phyloP scores from a whole-genome alignment of 2,888 invertebrate species.

The Campaea margaritaria region DNA sequence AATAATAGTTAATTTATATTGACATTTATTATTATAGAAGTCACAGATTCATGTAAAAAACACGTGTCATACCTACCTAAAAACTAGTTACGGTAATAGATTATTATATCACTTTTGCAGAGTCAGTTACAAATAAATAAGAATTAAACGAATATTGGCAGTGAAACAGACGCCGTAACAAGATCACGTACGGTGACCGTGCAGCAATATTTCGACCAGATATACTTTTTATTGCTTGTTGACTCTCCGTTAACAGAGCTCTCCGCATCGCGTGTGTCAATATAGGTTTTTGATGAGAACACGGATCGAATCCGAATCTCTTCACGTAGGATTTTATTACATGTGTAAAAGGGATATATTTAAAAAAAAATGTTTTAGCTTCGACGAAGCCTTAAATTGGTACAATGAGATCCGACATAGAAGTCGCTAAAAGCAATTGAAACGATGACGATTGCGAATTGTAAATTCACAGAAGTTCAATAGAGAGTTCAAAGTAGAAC shows the following conservation, averaged over 20 bases:
- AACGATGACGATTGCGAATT: not conserved
- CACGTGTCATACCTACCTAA: too few relatives aligned
- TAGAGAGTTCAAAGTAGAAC: not conserved
- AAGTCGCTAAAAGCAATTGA: not conserved
- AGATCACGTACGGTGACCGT: slow-evolving; percentile 59
- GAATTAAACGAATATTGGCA: slow-evolving; percentile 44
- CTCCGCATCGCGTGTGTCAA: slow-evolving; percentile 27
- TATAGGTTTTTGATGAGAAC: slow-evolving; percentile 44
- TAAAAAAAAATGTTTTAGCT: too few relatives aligned
- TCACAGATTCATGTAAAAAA: too few relatives aligned
- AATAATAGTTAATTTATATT: too few relatives aligned
- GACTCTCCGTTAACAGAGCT: slow-evolving; percentile 47
- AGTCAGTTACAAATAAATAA: slow-evolving; percentile 39
- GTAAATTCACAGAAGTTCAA: not conserved
- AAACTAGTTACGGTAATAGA: too few relatives aligned
- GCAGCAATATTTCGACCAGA: slow-evolving; percentile 54
- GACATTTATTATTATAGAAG: too few relatives aligned
- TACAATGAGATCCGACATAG: too few relatives aligned
- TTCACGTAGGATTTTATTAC: slow-evolving; percentile 26
- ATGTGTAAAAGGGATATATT: slow-evolving; percentile 4
- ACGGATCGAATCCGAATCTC: slow-evolving; percentile 31
- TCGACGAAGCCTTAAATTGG: too few relatives aligned
- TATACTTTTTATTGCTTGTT: slow-evolving; percentile 60
- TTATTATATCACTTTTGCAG: not conserved
- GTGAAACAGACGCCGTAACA: slow-evolving; percentile 48